Evolutionary conservation across 2,888 invertebrate species (phyloP).

Genomic region (Sarcophaga caerulescens): DNA sequence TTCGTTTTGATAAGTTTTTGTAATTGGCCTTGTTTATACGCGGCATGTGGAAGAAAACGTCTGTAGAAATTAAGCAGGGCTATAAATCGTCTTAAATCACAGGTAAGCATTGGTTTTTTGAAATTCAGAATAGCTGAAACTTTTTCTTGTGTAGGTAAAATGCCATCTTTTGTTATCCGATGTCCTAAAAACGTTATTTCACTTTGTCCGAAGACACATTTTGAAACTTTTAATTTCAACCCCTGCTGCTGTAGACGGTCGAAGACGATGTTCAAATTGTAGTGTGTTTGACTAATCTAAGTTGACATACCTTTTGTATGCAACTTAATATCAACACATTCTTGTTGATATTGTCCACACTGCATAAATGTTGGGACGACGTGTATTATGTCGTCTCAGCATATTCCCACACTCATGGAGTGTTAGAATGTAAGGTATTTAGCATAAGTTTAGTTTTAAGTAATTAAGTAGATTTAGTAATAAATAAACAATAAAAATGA

Average conservation of each 20-base stretch:
- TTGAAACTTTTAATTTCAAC: constrained; percentile 69
- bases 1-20: constrained; percentile 50
- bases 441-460: no score
- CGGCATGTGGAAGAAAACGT: constrained; percentile 60
- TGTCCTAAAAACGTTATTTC: constrained; percentile 62
- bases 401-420: no score
- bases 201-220: constrained; percentile 62
- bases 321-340: no score
- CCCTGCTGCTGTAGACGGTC: constrained; percentile 69
- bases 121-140: constrained; percentile 56
- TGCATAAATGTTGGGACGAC: no score
- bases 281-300: no score
- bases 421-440: no score
- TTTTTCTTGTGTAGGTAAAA: constrained; percentile 44
- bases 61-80: constrained; percentile 58
- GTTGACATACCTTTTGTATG: no score
- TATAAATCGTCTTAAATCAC: constrained; percentile 60
- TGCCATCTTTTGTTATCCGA: constrained; percentile 45
- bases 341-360: no score
- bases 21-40: constrained; percentile 58
- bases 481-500: no score
- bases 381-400: no score
- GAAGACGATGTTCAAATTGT: constrained; percentile 67
- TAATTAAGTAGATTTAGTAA: no score
- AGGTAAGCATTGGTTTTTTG: constrained; percentile 50